Evolutionary conservation across 2,113 vertebrate species (phyloP).

Genomic region (Scomber colias): DNA sequence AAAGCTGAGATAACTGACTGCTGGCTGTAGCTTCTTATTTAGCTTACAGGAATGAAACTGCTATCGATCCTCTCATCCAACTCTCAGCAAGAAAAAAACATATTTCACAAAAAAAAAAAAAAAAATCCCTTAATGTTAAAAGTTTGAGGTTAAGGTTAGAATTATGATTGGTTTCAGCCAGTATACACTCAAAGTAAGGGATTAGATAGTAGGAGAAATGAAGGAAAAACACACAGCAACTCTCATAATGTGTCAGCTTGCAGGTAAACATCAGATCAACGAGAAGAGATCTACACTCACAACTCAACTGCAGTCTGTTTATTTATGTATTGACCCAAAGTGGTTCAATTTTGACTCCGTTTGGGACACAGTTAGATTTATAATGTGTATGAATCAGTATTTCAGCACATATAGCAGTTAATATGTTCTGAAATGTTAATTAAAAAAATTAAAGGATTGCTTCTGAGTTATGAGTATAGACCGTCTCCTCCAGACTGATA

Average conservation of each 20-base stretch:
- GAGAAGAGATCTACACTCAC: neutral
- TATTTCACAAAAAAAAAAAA: neutral
- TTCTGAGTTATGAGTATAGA: neutral
- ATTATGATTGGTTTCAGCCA: no score
- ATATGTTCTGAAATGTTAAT: conserved; percentile 18
- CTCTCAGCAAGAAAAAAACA: no score
- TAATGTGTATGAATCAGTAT: neutral
- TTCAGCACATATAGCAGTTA: neutral
- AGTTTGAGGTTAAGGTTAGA: neutral
- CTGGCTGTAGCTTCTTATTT: neutral
- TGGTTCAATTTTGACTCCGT: no score
- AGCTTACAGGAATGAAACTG: neutral
- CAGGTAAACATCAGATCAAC: conserved; percentile 5
- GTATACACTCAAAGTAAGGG: neutral
- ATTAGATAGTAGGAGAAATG: neutral
- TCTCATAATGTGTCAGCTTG: neutral
- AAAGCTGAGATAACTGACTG: no score
- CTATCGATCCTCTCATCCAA: neutral
- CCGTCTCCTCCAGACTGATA: no score
- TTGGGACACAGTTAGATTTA: no score
- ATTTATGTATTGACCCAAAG: neutral
- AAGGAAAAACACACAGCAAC: neutral
- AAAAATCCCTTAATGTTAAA: neutral
- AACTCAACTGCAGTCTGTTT: neutral
- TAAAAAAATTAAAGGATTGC: neutral